Base-by-base conservation (phyloP, 2,797 vertebrate genomes). In the Megaceryle alcyon region DNA sequence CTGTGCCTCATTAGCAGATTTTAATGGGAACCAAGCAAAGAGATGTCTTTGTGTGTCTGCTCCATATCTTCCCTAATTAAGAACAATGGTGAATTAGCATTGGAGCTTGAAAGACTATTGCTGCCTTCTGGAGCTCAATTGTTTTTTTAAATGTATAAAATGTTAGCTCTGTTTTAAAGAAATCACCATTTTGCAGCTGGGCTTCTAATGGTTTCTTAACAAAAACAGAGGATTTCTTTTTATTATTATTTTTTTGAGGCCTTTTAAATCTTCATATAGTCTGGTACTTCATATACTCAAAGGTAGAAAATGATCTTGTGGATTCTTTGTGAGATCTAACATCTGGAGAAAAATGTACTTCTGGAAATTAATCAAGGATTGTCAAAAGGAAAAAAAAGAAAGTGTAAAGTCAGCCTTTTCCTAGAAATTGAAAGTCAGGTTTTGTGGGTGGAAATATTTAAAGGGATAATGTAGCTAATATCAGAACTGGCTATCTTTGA, bases 1-100 rank as follows among this genome's bases (percentile, higher is more conserved):
- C 83, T 94, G 87, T 94, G 73, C 87, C 87, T 92, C 90, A 94
- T 95, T 96, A 97, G 85, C 61, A 86, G 85, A 84, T 91, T 96
- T 95, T 92, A 96, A 95, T 95, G 65, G 66, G 71, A 92, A 83
- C 57, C 57, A 90, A 92, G 89, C 44, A 91, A 84, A 94, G 57
- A 84, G 56, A 88, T 57, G 60, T 72, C 80, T 96, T 76, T 93
- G 70, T 96, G 65, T 88, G 54, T 73, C 64, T 94, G 29, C 79
- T 95, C 90, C 70, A 16, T 87, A 91, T 92, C 76, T 69, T 68
- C 85, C 44, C 73, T 96, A 91, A 95, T 96, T 96, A 96, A 92
- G 85, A 94, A 96, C 77, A 95, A 92, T 90, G 48, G 76, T 82
- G 70, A 94, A 94, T 95, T 92, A 93, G 64, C 86, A 88, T 6